Conservation (phyloP, 2,888 invertebrate genomes). For the Pinctada fucata region DNA sequence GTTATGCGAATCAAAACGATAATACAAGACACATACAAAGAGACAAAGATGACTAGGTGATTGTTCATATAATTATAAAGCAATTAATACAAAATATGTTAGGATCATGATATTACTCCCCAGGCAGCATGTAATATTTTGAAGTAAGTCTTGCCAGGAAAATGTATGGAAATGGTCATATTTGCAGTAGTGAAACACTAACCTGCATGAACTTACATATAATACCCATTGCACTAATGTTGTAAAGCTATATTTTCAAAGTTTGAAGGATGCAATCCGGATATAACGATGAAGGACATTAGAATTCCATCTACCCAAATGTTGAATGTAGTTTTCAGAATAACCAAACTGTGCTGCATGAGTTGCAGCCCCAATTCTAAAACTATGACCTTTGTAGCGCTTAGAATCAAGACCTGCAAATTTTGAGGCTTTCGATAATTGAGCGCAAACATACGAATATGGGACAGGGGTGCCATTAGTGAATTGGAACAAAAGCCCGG, state of each 20-base stretch:
- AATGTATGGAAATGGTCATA: too few relatives aligned
- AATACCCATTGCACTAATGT: background rate
- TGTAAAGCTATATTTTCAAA: background rate
- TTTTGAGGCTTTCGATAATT: background rate
- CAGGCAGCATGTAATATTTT: too few relatives aligned
- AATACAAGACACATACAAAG: too few relatives aligned
- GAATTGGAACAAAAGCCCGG: background rate
- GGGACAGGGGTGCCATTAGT: background rate
- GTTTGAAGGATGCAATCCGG: background rate
- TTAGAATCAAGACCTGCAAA: conserved; percentile 3
- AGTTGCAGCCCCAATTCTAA: too few relatives aligned
- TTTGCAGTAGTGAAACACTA: background rate
- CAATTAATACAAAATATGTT: too few relatives aligned
- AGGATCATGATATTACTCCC: too few relatives aligned
- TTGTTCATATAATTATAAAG: too few relatives aligned
- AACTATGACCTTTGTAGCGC: background rate
- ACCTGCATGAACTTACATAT: background rate
- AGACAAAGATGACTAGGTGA: too few relatives aligned
- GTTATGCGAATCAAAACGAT: too few relatives aligned
- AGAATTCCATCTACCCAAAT: background rate
- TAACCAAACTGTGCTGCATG: background rate
- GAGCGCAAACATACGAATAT: background rate
- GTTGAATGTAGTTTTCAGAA: conserved; percentile 2
- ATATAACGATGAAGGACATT: conserved; percentile 4
- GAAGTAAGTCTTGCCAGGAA: too few relatives aligned